These are phyloP conservation scores for Drosophila sulfurigaster DNA, from an alignment of 1,140 invertebrate genomes.

Conservation along the genomic window DNA sequence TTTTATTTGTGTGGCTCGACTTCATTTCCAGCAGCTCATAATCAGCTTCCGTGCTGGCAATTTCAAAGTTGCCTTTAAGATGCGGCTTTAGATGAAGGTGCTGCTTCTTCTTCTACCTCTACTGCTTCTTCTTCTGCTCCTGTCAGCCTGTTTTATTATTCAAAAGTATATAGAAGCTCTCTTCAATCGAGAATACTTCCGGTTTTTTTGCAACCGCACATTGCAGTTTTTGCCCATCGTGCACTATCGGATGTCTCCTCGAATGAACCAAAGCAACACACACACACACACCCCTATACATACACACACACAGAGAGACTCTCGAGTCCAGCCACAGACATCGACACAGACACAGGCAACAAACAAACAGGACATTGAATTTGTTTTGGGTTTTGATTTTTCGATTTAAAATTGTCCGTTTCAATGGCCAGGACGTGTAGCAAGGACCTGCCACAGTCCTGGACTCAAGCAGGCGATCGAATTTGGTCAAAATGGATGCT, in stretches of 20 bases:
- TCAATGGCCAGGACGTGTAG: slow-evolving; percentile 57
- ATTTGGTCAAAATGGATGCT: neutral
- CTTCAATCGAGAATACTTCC: slow-evolving; percentile 64
- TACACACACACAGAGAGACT: too few relatives aligned
- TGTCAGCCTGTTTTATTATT: slow-evolving; percentile 50
- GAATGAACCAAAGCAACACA: slow-evolving; percentile 51
- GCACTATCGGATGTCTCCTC: slow-evolving; percentile 45
- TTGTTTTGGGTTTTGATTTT: slow-evolving; percentile 82
- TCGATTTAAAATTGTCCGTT: slow-evolving; percentile 80
- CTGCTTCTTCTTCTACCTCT: neutral
- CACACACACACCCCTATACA: neutral
- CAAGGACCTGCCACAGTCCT: neutral
- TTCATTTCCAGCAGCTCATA: slow-evolving; percentile 66
- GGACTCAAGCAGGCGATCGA: slow-evolving; percentile 16
- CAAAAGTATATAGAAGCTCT: slow-evolving; percentile 39
- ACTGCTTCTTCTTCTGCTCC: slow-evolving; percentile 41
- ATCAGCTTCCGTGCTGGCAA: slow-evolving; percentile 64
- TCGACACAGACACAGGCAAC: slow-evolving; percentile 20
- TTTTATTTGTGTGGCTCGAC: slow-evolving; percentile 24
- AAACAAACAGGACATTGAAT: slow-evolving; percentile 79
- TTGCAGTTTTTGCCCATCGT: slow-evolving; percentile 74
- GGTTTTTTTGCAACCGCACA: slow-evolving; percentile 69
- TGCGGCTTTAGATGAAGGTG: slow-evolving; percentile 12
- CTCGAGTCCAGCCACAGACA: slow-evolving; percentile 14
- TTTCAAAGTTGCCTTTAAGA: slow-evolving; percentile 30